Evolutionary conservation across 2,888 invertebrate species (phyloP).

Genomic region (Epinotia demarniana): DNA sequence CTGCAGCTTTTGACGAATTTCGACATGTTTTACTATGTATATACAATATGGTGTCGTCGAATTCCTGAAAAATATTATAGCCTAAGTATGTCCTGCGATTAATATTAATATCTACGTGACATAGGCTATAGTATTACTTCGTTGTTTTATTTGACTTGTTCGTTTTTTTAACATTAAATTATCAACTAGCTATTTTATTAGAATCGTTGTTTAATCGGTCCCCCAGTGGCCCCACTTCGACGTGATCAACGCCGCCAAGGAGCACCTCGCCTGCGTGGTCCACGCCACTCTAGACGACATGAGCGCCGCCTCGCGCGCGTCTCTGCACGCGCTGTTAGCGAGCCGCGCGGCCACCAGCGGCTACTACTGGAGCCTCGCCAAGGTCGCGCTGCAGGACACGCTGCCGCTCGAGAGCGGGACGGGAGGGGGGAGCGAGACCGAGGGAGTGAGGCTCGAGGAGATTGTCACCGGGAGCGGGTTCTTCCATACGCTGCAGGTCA

Average conservation of each 20-base stretch:
- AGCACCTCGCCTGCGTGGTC: slow-evolving; percentile 52
- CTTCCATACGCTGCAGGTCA: slow-evolving; percentile 67
- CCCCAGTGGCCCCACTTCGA: slow-evolving; percentile 29
- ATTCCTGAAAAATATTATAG: too few relatives aligned
- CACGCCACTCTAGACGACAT: slow-evolving; percentile 51
- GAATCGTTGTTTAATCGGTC: background rate
- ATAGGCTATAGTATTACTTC: too few relatives aligned
- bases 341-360: slow-evolving; percentile 53
- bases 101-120: too few relatives aligned
- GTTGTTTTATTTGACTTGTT: too few relatives aligned
- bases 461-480: slow-evolving; percentile 60
- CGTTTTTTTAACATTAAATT: too few relatives aligned
- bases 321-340: slow-evolving; percentile 41
- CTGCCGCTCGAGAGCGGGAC: background rate
- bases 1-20: too few relatives aligned
- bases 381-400: slow-evolving; percentile 44
- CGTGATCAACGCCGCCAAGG: background rate
- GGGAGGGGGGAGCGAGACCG: slow-evolving; percentile 11
- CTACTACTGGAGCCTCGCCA: slow-evolving; percentile 64
- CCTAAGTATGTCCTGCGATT: too few relatives aligned
- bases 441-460: slow-evolving; percentile 46
- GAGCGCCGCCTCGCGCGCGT: slow-evolving; percentile 33
- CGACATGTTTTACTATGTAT: too few relatives aligned
- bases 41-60: too few relatives aligned
- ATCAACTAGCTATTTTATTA: background rate